Conservation (phyloP, 2,113 vertebrate genomes). For the Tretioscincus oriximinensis region DNA sequence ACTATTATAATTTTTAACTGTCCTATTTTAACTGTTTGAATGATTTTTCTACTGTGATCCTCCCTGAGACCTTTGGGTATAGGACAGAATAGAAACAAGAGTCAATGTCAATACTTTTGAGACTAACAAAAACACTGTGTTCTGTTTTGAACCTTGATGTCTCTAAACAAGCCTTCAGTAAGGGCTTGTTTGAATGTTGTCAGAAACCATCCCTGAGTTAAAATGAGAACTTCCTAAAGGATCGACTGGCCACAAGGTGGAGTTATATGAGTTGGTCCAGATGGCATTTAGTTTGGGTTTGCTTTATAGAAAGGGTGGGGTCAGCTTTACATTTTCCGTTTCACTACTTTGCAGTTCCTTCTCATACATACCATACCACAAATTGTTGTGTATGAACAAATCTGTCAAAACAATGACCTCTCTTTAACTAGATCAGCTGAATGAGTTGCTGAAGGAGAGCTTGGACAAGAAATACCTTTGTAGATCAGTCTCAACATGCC, state of each 20-base stretch:
- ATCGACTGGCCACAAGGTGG: background rate
- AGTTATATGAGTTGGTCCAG: background rate
- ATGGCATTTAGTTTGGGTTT: background rate
- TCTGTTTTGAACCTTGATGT: background rate
- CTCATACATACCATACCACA: background rate
- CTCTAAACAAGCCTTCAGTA: background rate
- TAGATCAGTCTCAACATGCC: conserved; percentile 8
- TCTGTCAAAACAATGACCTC: background rate
- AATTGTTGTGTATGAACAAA: background rate
- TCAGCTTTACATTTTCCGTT: background rate
- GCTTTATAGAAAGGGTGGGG: background rate
- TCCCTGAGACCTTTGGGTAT: too few species aligned
- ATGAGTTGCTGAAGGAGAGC: background rate
- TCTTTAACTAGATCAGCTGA: accelerated
- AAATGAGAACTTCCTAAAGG: background rate
- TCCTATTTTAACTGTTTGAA: too few species aligned
- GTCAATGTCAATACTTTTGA: background rate
- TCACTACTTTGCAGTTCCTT: background rate
- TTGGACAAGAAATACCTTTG: background rate
- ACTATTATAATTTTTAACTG: too few species aligned
- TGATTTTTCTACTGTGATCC: too few species aligned
- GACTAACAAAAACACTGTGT: background rate
- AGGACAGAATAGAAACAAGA: background rate
- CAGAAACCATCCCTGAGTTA: background rate
- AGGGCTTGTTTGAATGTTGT: background rate